Conservation (phyloP, 2,888 invertebrate species). For the Brenthis daphne region DNA sequence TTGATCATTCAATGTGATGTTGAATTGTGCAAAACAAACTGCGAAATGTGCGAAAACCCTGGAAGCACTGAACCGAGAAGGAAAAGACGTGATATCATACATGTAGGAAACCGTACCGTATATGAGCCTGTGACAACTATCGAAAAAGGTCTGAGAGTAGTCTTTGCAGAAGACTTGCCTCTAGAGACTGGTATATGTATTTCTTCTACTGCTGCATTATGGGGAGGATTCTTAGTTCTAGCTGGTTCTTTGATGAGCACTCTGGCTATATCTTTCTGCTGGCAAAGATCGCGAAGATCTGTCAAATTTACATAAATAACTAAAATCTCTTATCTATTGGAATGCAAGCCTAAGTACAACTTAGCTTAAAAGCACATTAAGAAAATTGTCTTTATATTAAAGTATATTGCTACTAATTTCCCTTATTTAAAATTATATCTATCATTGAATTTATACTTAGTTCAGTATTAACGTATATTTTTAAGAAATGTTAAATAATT, state of each 20-base stretch:
- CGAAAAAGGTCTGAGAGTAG: constrained; percentile 85
- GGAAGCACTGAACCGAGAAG: constrained; percentile 82
- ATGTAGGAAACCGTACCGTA: constrained; percentile 70
- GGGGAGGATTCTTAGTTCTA: constrained; percentile 83
- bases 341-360: not conserved
- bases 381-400: no score
- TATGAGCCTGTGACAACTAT: constrained; percentile 83
- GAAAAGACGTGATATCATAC: constrained; percentile 69
- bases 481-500: not conserved
- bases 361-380: not conserved
- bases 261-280: constrained; percentile 65
- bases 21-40: constrained; percentile 90
- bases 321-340: not conserved
- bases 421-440: no score
- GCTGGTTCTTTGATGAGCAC: constrained; percentile 82
- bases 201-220: constrained; percentile 84
- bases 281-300: constrained; percentile 66
- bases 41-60: constrained; percentile 87
- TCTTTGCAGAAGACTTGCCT: constrained; percentile 86
- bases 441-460: constrained; percentile 8
- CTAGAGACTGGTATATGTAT: constrained; percentile 82
- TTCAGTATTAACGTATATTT: constrained; percentile 13
- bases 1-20: constrained; percentile 91
- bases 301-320: constrained; percentile 57
- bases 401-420: no score